Evolutionary conservation across 2,113 vertebrate species (phyloP), one percentile per base, ranked within the genome.

Genomic region (Saccopteryx leptura): DNA sequence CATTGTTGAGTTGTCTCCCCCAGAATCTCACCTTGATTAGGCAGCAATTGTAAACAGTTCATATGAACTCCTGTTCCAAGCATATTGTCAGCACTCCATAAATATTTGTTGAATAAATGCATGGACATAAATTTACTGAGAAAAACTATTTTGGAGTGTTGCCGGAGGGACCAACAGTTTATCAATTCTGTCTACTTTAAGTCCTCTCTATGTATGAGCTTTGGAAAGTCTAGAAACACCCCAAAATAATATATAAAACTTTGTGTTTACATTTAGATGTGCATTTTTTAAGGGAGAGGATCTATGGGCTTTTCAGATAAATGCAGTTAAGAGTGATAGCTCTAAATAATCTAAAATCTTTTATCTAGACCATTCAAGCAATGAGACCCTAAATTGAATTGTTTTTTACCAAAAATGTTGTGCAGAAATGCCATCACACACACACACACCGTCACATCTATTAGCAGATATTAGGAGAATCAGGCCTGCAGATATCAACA

Each of bases 21-120:
- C 46, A 58, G 39, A 39, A 39, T 39, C 84, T 28, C 60, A 5
- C 58, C 72, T 91, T 58, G 31, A 93, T 48, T 39, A 91, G 68
- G 74, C 23, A 93, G 33, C 56, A 58, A 10, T 46, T 80, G 0
- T 63, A 66, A 66, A 85, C 39, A 46, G 33, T 82, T 95, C 68
- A 81, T 80, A 52, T 89, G 52, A 93, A 54, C 48, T 89, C 23
- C 76, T 91, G 14, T 50, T 78, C 50, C 4, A 90, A 58, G 56
- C 6, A 58, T 84, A 46, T 85, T 13, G 9, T 91, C n/a, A 83
- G 15, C 54, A 79, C 28, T 74, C 19, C 61, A 0, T 78, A 88
- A 76, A 76, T 93, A 33, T 58, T 87, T 93, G 24, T 72, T 87
- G 33, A 95, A 80, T 97, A 88, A 88, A 66, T 93, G 12, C 7